Base-by-base conservation (phyloP, 37 sponge, comb jelly and placozoan species). In the Dysidea cf. avara region DNA sequence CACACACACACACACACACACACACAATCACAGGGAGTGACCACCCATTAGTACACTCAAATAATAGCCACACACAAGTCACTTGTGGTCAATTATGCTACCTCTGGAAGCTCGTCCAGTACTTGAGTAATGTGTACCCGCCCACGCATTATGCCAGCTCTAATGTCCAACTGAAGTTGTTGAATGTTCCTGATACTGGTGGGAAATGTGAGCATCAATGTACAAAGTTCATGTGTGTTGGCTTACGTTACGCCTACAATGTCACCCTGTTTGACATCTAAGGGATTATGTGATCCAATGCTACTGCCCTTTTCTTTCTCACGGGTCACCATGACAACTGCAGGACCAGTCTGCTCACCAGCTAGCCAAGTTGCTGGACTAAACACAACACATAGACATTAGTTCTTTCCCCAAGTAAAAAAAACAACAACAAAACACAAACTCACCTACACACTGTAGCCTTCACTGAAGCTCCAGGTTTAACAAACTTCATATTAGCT, bases 51-150 rank as follows among this genome's bases (percentile, higher is more conserved):
- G 13, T 26, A n/a, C n/a, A n/a, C n/a, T n/a, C n/a, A n/a, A n/a
- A n/a, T n/a, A n/a, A n/a, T n/a, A n/a, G n/a, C n/a, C n/a, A n/a
- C n/a, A n/a, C n/a, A n/a, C n/a, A n/a, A n/a, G n/a, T n/a, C n/a
- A n/a, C n/a, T n/a, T 25, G 9, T 54, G 24, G 1, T 33, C 37
- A 31, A n/a, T 11, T 18, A 20, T 30, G 3, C 61, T 17, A 59
- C 62, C 52, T 62, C 29, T 53, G 20, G 60, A 3, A 22, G 72
- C 1, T 24, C 21, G 39, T 91, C 87, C 12, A 54, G 64, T 31
- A 54, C 65, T 56, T 81, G 32, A 60, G 87, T 81, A 36, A 67
- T 66, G 71, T 91, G 92, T 28, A 91, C 71, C 22, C 92, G 46
- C 26, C 92, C 92, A 38, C 40, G 53, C 57, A 56, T 61, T 11